A percentile compares a stretch with the other conserved stretches of the same genome.
phyloP scores from a whole-genome alignment of 2,113 vertebrate genomes.

The Mastomys coucha region DNA sequence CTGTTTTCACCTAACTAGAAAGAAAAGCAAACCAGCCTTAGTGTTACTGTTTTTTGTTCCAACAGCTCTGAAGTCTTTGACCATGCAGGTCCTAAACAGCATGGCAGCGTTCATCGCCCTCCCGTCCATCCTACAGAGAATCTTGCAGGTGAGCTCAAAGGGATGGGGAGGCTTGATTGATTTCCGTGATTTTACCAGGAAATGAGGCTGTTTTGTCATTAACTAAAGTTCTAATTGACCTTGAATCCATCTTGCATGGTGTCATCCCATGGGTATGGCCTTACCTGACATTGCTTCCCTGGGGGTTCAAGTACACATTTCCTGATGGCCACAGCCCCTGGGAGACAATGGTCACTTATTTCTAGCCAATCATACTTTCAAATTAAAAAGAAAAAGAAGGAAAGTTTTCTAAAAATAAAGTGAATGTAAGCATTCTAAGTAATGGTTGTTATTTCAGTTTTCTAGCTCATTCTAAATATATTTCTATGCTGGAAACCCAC shows the following conservation, averaged over 20 bases:
- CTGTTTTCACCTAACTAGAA: not conserved
- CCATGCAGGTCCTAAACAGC: constrained; percentile 96
- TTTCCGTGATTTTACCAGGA: constrained; percentile 30
- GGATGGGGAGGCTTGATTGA: not conserved
- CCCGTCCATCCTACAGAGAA: constrained; percentile 95
- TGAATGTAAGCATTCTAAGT: constrained; percentile 15
- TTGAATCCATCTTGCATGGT: not conserved
- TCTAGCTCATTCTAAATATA: constrained; percentile 24
- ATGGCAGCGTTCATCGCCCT: constrained; percentile 97
- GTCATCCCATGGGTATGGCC: not conserved
- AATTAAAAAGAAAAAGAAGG: not conserved
- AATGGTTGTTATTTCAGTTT: constrained; percentile 42
- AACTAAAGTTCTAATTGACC: not conserved
- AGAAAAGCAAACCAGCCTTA: constrained; percentile 34
- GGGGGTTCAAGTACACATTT: not conserved
- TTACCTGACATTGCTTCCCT: not conserved
- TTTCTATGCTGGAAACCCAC: constrained; percentile 11
- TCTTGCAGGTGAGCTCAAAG: constrained; percentile 92
- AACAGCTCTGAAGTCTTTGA: constrained; percentile 95
- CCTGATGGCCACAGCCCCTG: not conserved
- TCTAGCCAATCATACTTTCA: constrained; percentile 17
- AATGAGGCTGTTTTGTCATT: not conserved
- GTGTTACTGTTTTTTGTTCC: constrained; percentile 72
- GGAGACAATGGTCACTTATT: constrained; percentile 11
- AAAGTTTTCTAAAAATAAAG: not conserved